These are phyloP conservation scores for Agrochola lychnidis DNA, from an alignment of 2,888 invertebrate species.

Conservation along the genomic window DNA sequence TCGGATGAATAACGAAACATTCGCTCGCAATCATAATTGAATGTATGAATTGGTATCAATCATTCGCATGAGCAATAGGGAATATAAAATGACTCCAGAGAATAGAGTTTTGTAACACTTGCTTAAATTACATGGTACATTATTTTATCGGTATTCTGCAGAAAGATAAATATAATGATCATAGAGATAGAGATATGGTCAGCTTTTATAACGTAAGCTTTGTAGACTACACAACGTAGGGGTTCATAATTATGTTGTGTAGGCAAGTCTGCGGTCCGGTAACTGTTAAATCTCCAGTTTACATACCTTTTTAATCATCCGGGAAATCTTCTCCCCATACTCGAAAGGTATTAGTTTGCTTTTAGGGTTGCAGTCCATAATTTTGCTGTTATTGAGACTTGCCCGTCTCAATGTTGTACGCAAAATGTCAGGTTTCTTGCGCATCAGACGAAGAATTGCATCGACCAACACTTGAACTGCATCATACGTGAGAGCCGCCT, in stretches of 20 bases:
- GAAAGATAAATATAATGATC: slow-evolving; percentile 22
- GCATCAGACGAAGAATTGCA: slow-evolving; percentile 95
- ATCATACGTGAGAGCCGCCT: slow-evolving; percentile 98
- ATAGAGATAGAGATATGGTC: slow-evolving; percentile 8
- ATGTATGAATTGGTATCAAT: slow-evolving; percentile 78
- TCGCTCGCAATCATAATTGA: slow-evolving; percentile 77
- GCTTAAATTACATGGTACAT: slow-evolving; percentile 8
- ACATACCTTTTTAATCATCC: slow-evolving; percentile 94
- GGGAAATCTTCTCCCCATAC: slow-evolving; percentile 96
- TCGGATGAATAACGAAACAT: slow-evolving; percentile 74
- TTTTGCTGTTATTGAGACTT: slow-evolving; percentile 91
- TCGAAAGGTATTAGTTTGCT: slow-evolving; percentile 95
- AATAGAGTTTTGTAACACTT: slow-evolving; percentile 59
- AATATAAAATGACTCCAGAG: slow-evolving; percentile 68
- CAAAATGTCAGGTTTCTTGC: slow-evolving; percentile 95
- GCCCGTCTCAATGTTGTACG: slow-evolving; percentile 89
- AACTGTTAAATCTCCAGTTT: slow-evolving; percentile 14
- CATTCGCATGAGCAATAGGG: slow-evolving; percentile 79
- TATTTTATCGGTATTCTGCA: not conserved
- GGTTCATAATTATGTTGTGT: slow-evolving; percentile 15
- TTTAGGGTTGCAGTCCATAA: slow-evolving; percentile 95
- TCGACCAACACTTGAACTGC: slow-evolving; percentile 97
- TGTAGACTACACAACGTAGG: slow-evolving; percentile 24
- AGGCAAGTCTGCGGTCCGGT: slow-evolving; percentile 14
- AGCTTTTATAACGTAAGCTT: slow-evolving; percentile 27